Conservation (phyloP, 1,140 invertebrate genomes). For the Neotoxoptera formosana region DNA sequence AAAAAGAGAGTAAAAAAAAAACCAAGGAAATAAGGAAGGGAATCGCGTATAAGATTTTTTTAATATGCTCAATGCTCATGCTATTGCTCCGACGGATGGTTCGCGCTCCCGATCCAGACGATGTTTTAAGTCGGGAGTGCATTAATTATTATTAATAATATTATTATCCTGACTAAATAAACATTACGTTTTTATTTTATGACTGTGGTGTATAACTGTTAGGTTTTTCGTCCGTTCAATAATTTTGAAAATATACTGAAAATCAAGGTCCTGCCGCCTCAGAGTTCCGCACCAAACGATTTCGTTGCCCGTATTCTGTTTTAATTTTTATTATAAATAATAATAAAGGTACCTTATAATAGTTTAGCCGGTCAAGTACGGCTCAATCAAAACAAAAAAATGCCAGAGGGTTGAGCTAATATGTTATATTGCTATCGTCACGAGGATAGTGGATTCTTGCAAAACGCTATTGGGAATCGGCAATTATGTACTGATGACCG, state of each 20-base stretch:
- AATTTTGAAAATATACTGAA: neutral
- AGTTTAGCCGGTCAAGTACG: too few relatives aligned
- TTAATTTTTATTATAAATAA: neutral
- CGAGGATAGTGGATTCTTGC: neutral
- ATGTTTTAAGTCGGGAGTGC: neutral
- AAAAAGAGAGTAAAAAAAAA: constrained; percentile 15
- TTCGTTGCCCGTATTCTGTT: neutral
- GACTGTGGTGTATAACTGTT: too few relatives aligned
- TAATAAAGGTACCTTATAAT: too few relatives aligned
- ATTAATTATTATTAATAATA: neutral
- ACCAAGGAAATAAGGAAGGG: neutral
- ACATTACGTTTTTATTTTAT: neutral
- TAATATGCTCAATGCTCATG: neutral
- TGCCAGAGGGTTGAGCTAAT: neutral
- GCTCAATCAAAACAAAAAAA: neutral
- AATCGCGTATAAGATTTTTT: constrained; percentile 14
- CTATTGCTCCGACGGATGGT: neutral
- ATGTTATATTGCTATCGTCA: neutral
- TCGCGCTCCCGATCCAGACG: neutral
- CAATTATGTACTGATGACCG: too few relatives aligned
- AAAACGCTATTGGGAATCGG: neutral
- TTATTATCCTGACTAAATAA: neutral
- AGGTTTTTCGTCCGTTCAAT: neutral
- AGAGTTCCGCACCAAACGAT: neutral
- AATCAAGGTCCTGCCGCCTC: neutral